A percentile compares a stretch with the other conserved stretches of the same genome.
phyloP scores from a whole-genome alignment of 2,888 invertebrate genomes.

The Drosophila algonquin region DNA sequence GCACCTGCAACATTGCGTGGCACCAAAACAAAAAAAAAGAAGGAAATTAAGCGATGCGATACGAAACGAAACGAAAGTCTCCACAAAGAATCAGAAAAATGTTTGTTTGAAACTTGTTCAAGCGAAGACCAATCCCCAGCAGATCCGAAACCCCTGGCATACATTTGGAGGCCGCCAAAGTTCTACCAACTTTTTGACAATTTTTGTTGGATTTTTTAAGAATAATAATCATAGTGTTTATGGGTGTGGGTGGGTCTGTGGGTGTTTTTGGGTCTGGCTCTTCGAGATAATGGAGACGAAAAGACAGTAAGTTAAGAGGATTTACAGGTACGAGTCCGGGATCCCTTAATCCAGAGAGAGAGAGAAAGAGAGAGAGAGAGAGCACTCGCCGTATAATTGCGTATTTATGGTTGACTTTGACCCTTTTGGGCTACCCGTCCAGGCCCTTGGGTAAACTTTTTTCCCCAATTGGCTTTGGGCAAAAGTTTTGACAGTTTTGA shows the following conservation, averaged over 20 bases:
- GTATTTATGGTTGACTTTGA: slow-evolving; percentile 67
- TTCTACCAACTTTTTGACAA: slow-evolving; percentile 11
- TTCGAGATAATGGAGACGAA: slow-evolving; percentile 71
- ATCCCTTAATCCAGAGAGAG: slow-evolving; percentile 50
- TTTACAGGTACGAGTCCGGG: slow-evolving; percentile 59
- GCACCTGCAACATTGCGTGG: slow-evolving; percentile 69
- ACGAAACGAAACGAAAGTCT: slow-evolving; percentile 26
- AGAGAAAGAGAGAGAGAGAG: slow-evolving; percentile 52
- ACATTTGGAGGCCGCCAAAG: too few species aligned
- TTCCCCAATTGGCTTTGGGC: slow-evolving; percentile 60
- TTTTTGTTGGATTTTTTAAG: slow-evolving; percentile 21
- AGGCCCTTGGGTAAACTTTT: slow-evolving; percentile 42
- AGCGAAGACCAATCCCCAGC: slow-evolving; percentile 45
- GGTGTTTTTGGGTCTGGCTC: slow-evolving; percentile 42
- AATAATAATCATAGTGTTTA: slow-evolving; percentile 46
- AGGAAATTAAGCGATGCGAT: background rate
- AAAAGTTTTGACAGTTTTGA: slow-evolving; percentile 54
- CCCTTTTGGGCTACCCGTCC: slow-evolving; percentile 51
- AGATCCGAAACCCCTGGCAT: slow-evolving; percentile 51
- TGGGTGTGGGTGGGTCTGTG: slow-evolving; percentile 47
- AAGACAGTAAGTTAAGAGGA: slow-evolving; percentile 63
- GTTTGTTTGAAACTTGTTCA: slow-evolving; percentile 71
- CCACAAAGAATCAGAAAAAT: slow-evolving; percentile 54
- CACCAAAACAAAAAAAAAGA: slow-evolving; percentile 4
- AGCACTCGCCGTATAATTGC: slow-evolving; percentile 69